Evolutionary conservation across 1,140 invertebrate species (phyloP).

Genomic region (Magallana gigas): DNA sequence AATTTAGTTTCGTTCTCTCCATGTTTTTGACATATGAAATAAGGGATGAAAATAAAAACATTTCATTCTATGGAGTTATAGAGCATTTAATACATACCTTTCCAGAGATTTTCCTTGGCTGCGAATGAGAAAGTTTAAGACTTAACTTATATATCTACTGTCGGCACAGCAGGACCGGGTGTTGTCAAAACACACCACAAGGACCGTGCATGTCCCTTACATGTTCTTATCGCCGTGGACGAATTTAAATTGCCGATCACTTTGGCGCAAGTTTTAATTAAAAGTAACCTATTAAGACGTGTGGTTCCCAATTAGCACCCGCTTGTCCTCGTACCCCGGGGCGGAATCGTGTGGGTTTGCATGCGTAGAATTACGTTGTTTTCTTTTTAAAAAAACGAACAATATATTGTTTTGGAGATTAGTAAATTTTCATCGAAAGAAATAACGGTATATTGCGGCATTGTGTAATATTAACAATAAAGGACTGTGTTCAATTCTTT

Average conservation of each 20-base stretch:
- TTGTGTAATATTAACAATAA: too few species aligned
- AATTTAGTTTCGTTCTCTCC: too few species aligned
- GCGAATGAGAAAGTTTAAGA: not conserved
- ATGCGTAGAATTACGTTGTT: too few species aligned
- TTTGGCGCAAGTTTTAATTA: not conserved
- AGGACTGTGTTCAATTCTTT: too few species aligned
- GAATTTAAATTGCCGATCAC: not conserved
- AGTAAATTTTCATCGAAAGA: too few species aligned
- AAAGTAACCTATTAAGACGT: not conserved
- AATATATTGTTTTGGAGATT: too few species aligned
- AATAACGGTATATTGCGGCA: too few species aligned
- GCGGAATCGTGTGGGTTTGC: not conserved
- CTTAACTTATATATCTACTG: not conserved
- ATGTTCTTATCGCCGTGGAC: not conserved
- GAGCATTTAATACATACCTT: not conserved
- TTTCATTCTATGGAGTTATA: not conserved
- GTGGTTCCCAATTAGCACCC: not conserved
- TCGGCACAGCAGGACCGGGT: not conserved
- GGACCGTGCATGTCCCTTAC: not conserved
- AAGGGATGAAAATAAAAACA: too few species aligned
- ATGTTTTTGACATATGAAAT: too few species aligned
- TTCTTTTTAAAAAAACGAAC: too few species aligned
- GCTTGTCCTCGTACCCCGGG: not conserved
- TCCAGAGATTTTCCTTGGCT: not conserved
- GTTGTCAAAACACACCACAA: not conserved